Percentiles rank a stretch among this genome's conserved stretches.
These are phyloP conservation scores for Amphipoea lucens DNA, from an alignment of 2,888 invertebrate genomes.

Conservation along the genomic window DNA sequence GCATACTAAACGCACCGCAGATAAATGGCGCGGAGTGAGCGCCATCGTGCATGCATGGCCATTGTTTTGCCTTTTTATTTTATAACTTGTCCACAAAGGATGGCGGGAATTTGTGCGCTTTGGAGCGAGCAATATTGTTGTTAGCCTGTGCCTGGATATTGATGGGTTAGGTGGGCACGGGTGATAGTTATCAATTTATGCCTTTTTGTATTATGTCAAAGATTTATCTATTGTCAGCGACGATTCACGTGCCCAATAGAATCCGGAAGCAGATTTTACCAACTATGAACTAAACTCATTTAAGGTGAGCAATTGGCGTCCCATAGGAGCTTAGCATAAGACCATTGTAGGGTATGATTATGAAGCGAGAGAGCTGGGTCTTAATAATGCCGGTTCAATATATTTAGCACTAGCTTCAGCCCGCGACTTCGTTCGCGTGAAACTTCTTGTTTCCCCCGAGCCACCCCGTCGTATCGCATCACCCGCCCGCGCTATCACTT, in stretches of 20 bases:
- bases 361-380: background rate
- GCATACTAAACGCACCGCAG: conserved; percentile 60
- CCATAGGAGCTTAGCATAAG: background rate
- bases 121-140: conserved; percentile 32
- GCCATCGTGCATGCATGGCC: conserved; percentile 51
- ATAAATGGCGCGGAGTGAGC: conserved; percentile 63
- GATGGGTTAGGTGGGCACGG: background rate
- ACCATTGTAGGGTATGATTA: background rate
- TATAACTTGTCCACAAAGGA: conserved; percentile 59
- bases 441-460: too few relatives aligned
- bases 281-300: background rate
- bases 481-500: too few relatives aligned
- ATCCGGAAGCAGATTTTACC: background rate
- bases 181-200: background rate
- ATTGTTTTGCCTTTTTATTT: conserved; percentile 56
- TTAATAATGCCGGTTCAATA: background rate
- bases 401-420: too few relatives aligned
- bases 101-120: conserved; percentile 45
- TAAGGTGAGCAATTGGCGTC: background rate
- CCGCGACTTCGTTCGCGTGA: too few relatives aligned
- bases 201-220: background rate
- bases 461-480: too few relatives aligned
- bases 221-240: background rate
- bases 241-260: background rate
- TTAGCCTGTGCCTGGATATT: conserved; percentile 27